Conservation (phyloP, 2,113 vertebrate genomes). For the Gallinago paraguaiae region DNA sequence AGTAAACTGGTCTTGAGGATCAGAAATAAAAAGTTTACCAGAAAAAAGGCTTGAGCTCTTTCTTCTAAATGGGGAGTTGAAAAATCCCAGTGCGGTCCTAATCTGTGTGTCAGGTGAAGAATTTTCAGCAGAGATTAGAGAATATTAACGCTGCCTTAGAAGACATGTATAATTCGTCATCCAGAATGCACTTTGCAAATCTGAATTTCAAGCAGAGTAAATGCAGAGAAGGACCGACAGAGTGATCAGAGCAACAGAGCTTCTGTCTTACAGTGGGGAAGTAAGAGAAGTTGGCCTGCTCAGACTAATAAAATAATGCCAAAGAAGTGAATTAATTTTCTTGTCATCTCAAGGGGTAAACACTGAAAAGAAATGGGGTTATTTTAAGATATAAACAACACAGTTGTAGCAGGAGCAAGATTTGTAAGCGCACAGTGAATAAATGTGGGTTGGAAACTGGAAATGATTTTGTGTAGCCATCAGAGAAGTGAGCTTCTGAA, state of each 20-base stretch:
- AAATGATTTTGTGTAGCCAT: background rate
- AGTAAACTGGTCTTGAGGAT: background rate
- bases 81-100: background rate
- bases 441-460: background rate
- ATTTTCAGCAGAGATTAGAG: constrained; percentile 1
- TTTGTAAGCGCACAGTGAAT: background rate
- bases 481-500: background rate
- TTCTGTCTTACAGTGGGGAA: background rate
- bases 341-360: background rate
- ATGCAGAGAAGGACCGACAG: background rate
- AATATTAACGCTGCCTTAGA: background rate
- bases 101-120: background rate
- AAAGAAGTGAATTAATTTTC: background rate
- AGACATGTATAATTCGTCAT: background rate
- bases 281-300: background rate
- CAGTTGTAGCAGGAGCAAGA: background rate
- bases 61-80: background rate
- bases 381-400: background rate
- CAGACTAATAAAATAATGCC: background rate
- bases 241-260: background rate
- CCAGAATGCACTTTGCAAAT: background rate
- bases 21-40: background rate
- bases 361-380: background rate
- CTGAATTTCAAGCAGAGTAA: constrained; percentile 16
- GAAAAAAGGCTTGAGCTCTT: background rate